Evolutionary conservation across 2,888 invertebrate genomes (phyloP), one percentile per base, ranked within the genome.

Genomic region (Leptothorax acervorum): DNA sequence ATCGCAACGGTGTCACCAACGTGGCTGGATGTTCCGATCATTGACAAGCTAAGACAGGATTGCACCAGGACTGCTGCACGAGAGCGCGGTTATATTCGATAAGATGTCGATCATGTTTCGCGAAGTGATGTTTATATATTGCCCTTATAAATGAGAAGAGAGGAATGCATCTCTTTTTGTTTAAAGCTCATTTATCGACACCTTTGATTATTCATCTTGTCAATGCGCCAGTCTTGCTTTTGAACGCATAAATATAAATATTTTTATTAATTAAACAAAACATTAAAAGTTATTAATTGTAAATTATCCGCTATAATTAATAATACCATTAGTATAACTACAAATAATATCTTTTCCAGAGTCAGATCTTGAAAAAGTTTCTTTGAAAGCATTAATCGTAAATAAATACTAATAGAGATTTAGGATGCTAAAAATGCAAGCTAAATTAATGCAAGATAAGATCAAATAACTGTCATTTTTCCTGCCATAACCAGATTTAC

Each of bases 91-190:
- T 31, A 53, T 23, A 60, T 42, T 65, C 35, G 70, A 35, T 48
- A 45, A 78, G 23, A 70, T 79, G 31, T 57, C 70, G 45, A 60
- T 71, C 48, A n/a, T 55, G 12, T 57, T 68, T n/a, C 12, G 1
- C 12, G 42, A 42, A 12, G 4, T 42, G 42, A 66, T 51, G 12
- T 76, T 66, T 66, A 53, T 53, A n/a, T n/a, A 53, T 76, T 42
- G 31, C 3, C 6, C 2, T 3, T 28, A 11, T 9, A n/a, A 23
- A 63, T 35, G n/a, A 12, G 5, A 48, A 15, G 15, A 28, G 53
- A 76, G 48, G 23, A 23, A 23, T 23, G 11, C 3, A 6, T 51
- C 2, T 42, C 5, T 39, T 35, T 8, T 28, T 18, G 2, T 18
- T 65, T 31, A 6, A n/a, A 42, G 53, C 18, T 53, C 18, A 11